These are phyloP conservation scores for Mobula birostris DNA, from an alignment of 2,113 vertebrate genomes.

Conservation along the genomic window DNA sequence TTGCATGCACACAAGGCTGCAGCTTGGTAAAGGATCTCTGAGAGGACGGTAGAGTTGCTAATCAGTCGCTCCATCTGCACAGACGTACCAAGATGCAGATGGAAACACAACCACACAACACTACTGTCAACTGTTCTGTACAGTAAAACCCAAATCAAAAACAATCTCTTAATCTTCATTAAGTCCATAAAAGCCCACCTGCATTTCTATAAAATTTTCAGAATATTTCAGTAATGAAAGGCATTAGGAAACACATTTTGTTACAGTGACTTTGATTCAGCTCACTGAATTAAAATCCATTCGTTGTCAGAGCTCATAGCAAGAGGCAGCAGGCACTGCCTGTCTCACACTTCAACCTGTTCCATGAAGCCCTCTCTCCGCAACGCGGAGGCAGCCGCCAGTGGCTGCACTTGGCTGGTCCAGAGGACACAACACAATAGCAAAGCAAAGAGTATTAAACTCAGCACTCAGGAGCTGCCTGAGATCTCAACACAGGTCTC, in stretches of 20 bases:
- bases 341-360: too few species aligned
- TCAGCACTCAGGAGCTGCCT: too few species aligned
- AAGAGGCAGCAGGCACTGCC: too few species aligned
- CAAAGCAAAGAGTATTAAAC: too few species aligned
- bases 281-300: too few species aligned
- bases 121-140: background rate
- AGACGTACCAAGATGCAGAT: background rate
- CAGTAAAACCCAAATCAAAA: slow-evolving; percentile 25
- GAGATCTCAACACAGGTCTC: too few species aligned
- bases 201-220: slow-evolving; percentile 1
- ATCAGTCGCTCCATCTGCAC: background rate
- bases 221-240: background rate
- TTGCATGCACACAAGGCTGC: background rate
- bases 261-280: background rate
- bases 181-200: background rate
- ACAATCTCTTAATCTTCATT: slow-evolving; percentile 23
- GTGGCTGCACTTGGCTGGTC: too few species aligned
- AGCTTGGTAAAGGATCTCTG: background rate
- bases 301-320: too few species aligned
- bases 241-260: background rate
- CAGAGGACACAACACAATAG: too few species aligned
- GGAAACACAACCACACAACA: background rate
- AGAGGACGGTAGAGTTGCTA: background rate
- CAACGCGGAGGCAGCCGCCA: too few species aligned
- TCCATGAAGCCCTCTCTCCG: too few species aligned